Base-by-base conservation (phyloP, 92 coral and sea anemone species). In the Epizoanthus ramosus region DNA sequence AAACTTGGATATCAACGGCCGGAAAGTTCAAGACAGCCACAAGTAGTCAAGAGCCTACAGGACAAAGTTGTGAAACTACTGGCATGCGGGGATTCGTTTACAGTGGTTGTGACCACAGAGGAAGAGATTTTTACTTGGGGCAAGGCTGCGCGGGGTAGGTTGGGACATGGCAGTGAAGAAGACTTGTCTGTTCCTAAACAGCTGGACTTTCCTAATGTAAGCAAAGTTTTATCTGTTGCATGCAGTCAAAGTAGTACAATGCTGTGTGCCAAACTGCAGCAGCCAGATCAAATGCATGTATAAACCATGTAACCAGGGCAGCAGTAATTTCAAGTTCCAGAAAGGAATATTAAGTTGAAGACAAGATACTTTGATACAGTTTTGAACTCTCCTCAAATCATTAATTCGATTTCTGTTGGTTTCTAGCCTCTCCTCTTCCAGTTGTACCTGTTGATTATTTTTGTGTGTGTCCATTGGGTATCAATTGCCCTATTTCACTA, bases 71-170 rank as follows among this genome's bases (percentile, higher is more conserved):
- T 96, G 24, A 80, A 83, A 12, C 89, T 84, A 16, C 80, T 94
- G 31, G 82, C 98, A n/a, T 96, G 99, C 64, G 99, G 99, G 16
- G 99, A 96, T 73, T 88, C 93, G 8, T 96, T 93, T 60, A 93
- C 99, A 18, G 93, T 93, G 1, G 94, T 94, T 39, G 99, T 96
- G 15, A 90, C 93, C 18, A 28, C 92, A 31, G 92, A 92, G 28
- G 84, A 79, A 31, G 87, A 92, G 52, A 92, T 93, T 63, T 96
- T 88, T 89, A 79, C 93, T 0, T 96, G 98, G 98, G 99, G 99
- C 3, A 96, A 96, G 69, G 99, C 93, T 59, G 93, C 98, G 8
- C 88, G 99, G 3, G 99, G 99, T 9, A 89, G 99, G 5, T 89
- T 96, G 59, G 99, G 99, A 3, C 82, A 84, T 35, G 92, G 89